Evolutionary conservation across 2,113 vertebrate species (phyloP), one percentile per base, ranked within the genome.

Genomic region (Hypocryptadius cinnamomeus): DNA sequence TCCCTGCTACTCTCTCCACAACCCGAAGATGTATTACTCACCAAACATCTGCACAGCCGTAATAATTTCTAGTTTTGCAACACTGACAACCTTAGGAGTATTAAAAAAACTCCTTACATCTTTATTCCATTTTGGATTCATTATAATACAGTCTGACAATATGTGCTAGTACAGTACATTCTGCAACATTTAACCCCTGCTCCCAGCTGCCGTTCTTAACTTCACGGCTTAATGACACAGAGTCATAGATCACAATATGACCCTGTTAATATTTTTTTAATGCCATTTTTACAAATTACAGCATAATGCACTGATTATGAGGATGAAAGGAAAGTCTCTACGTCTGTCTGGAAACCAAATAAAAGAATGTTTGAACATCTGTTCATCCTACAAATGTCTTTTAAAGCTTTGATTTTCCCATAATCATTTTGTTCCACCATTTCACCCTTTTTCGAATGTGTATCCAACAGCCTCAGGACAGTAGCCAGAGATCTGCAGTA

Each of bases 251-350:
- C 90, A 88, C 88, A 94, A 85, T 95, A 96, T 95, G 92, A 94
- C 96, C 95, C 91, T 84, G 85, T 85, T 97, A 96, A 94, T 97
- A 96, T 93, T 95, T 94, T 94, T 95, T 97, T 96, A 97, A 97
- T 97, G 97, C 95, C 93, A 94, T 95, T 97, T 97, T 95, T 96
- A 97, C 93, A 97, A 97, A 98, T 97, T 96, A 95, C 95, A 97
- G 94, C 92, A 95, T 95, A 97, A 97, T 96, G 95, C 93, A 93
- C 96, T 71, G 91, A 97, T 97, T 96, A 97, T 10, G 5, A 64
- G 96, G 97, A 97, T 97, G 94, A 98, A 97, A 97, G 95, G 82
- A 88, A 95, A 95, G 95, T 92, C 96, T 96, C 91, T 63, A 68
- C 3, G 61, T 96, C 95, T 74, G 90, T 97, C 97, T 96, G 95